phyloP scores from a whole-genome alignment of 2,113 vertebrate genomes.

The Plectropomus leopardus region DNA sequence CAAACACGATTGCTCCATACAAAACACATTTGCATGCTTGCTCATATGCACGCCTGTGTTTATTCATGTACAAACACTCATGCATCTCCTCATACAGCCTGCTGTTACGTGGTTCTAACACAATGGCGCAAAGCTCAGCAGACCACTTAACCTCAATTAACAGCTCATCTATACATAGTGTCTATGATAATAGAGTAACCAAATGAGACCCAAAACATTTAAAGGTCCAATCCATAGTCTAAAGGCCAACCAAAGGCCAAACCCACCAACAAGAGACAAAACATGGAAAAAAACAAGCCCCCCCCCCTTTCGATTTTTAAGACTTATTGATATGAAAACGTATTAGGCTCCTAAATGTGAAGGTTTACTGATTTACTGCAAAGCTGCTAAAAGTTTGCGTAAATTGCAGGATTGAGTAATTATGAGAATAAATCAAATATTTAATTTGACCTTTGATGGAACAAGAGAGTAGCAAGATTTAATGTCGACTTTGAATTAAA shows the following conservation, averaged over 20 bases:
- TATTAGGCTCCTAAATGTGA: conserved; percentile 35
- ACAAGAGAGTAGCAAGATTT: background rate
- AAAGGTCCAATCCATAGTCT: conserved; percentile 53
- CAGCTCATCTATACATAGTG: conserved; percentile 32
- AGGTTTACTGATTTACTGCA: conserved; percentile 26
- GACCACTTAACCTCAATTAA: conserved; percentile 54
- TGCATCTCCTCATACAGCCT: background rate
- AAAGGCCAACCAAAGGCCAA: conserved; percentile 50
- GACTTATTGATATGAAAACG: background rate
- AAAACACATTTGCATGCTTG: conserved; percentile 8
- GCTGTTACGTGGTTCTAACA: conserved; percentile 7
- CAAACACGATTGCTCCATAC: conserved; percentile 31
- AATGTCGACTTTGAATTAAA: background rate
- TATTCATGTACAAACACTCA: conserved; percentile 17
- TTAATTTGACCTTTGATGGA: conserved; percentile 34
- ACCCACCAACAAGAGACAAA: background rate
- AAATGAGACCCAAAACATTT: conserved; percentile 26
- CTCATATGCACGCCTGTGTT: background rate
- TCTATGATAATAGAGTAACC: conserved; percentile 24
- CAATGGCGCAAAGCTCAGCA: conserved; percentile 5
- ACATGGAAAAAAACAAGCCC: background rate
- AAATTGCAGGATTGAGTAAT: conserved; percentile 28
- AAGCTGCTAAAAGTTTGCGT: conserved; percentile 22
- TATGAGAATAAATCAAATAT: conserved; percentile 20
- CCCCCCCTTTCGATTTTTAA: conserved; percentile 9